phyloP scores from a whole-genome alignment of 2,888 invertebrate species.

The Ectobius pallidus region DNA sequence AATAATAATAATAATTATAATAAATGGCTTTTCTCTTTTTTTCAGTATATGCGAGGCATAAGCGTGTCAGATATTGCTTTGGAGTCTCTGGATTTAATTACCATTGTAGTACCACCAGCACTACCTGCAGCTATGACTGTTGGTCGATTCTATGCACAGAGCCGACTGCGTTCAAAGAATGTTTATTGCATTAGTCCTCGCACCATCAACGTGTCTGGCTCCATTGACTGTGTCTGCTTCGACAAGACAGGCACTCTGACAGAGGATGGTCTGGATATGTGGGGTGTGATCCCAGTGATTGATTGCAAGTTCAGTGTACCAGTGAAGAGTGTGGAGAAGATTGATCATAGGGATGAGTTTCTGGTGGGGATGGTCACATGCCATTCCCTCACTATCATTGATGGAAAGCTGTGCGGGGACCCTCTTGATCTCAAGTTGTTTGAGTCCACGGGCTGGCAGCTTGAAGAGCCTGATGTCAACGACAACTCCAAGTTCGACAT shows the following conservation, averaged over 20 bases:
- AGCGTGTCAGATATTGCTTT: slow-evolving; percentile 68
- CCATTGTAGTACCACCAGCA: slow-evolving; percentile 95
- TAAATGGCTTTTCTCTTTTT: too few species aligned
- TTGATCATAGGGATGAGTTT: slow-evolving; percentile 61
- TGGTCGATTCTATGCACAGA: slow-evolving; percentile 89
- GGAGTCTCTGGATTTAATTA: slow-evolving; percentile 89
- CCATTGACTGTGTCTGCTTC: slow-evolving; percentile 87
- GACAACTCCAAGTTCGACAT: slow-evolving; percentile 86
- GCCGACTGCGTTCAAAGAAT: slow-evolving; percentile 58
- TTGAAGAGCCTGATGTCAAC: slow-evolving; percentile 86
- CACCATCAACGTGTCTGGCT: slow-evolving; percentile 91
- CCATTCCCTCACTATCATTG: slow-evolving; percentile 90
- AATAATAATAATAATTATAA: too few species aligned
- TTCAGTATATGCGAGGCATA: slow-evolving; percentile 65
- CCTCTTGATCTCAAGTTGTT: slow-evolving; percentile 98
- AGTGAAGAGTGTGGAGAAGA: slow-evolving; percentile 56
- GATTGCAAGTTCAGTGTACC: slow-evolving; percentile 57
- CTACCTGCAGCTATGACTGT: slow-evolving; percentile 97
- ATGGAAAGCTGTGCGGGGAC: slow-evolving; percentile 87
- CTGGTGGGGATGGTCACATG: slow-evolving; percentile 87
- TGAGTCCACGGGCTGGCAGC: slow-evolving; percentile 88
- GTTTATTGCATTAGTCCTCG: slow-evolving; percentile 93
- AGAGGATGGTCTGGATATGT: slow-evolving; percentile 94
- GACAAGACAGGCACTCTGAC: slow-evolving; percentile 97
- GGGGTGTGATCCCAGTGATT: slow-evolving; percentile 81